Percentiles rank a stretch among this genome's conserved stretches.
Conservation (phyloP, 2,888 invertebrate genomes). For the Tromatobia lineatoria region DNA sequence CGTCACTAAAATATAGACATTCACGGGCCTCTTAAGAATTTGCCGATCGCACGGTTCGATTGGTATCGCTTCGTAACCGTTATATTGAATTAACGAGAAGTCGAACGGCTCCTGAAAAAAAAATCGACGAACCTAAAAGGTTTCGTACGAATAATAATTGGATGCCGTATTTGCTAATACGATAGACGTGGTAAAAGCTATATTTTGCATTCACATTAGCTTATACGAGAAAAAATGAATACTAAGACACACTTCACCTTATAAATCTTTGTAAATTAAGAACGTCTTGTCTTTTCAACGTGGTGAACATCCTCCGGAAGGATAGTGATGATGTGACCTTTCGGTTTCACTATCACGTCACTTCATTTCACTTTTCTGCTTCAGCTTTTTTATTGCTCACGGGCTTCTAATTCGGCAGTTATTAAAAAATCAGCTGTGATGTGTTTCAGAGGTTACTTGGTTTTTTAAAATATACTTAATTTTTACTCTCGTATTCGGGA, state of each 20-base stretch:
- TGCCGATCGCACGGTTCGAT: conserved; percentile 65
- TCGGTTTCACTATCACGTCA: conserved; percentile 56
- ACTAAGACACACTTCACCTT: conserved; percentile 75
- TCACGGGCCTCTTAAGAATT: conserved; percentile 46
- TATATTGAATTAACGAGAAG: conserved; percentile 59
- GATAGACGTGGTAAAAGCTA: conserved; percentile 27
- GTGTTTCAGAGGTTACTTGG: not conserved
- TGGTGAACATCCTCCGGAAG: not conserved
- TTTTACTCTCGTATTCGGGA: too few species aligned
- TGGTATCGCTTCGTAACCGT: conserved; percentile 57
- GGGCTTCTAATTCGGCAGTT: conserved; percentile 35
- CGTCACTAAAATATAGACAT: conserved; percentile 61
- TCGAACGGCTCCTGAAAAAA: conserved; percentile 41
- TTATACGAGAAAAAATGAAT: conserved; percentile 73
- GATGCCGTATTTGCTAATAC: conserved; percentile 20
- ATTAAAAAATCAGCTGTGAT: conserved; percentile 14
- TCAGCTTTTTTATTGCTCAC: conserved; percentile 24
- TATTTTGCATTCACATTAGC: conserved; percentile 65
- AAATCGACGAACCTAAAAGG: conserved; percentile 36
- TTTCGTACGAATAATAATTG: conserved; percentile 49
- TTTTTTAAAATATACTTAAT: too few species aligned
- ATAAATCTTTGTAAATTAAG: conserved; percentile 61
- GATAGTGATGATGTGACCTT: too few species aligned
- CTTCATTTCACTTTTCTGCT: conserved; percentile 40
- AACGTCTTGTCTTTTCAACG: not conserved